These are phyloP conservation scores for Hippopotamyrus pictus DNA, from an alignment of 2,797 vertebrate species.

Conservation along the genomic window DNA sequence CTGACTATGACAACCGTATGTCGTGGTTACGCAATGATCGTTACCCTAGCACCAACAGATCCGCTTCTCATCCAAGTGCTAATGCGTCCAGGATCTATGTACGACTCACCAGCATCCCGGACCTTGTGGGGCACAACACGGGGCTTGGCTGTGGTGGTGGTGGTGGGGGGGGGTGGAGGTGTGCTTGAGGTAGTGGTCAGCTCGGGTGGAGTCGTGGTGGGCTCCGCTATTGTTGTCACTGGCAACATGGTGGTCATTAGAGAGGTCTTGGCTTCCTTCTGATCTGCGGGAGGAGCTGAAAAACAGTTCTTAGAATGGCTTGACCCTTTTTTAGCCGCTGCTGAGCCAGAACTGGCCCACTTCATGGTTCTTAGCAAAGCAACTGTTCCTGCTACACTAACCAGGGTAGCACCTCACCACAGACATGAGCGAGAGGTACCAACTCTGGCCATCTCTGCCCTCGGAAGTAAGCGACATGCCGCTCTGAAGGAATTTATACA, in stretches of 20 bases:
- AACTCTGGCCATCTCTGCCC: neutral
- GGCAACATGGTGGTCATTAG: slow-evolving; percentile 38
- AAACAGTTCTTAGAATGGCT: neutral
- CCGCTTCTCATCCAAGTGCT: neutral
- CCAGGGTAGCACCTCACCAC: neutral
- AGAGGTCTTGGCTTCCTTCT: slow-evolving; percentile 51
- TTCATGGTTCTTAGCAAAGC: neutral
- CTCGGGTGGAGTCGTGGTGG: slow-evolving; percentile 41
- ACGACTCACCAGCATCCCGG: slow-evolving; percentile 72
- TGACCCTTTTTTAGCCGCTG: neutral
- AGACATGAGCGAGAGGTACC: neutral
- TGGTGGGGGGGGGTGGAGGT: slow-evolving; percentile 38
- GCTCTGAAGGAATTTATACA: neutral
- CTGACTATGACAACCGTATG: neutral
- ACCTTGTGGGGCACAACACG: slow-evolving; percentile 59
- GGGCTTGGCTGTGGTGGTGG: slow-evolving; percentile 49
- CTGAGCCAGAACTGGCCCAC: neutral
- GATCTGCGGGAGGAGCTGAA: slow-evolving; percentile 45
- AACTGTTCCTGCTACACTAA: neutral
- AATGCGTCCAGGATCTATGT: neutral
- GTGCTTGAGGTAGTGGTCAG: slow-evolving; percentile 37
- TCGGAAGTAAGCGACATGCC: neutral
- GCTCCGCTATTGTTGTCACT: slow-evolving; percentile 41
- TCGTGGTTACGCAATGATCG: neutral
- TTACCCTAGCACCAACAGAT: neutral